These are phyloP conservation scores for Papilio elwesi DNA, from an alignment of 2,888 invertebrate species.

Conservation along the genomic window DNA sequence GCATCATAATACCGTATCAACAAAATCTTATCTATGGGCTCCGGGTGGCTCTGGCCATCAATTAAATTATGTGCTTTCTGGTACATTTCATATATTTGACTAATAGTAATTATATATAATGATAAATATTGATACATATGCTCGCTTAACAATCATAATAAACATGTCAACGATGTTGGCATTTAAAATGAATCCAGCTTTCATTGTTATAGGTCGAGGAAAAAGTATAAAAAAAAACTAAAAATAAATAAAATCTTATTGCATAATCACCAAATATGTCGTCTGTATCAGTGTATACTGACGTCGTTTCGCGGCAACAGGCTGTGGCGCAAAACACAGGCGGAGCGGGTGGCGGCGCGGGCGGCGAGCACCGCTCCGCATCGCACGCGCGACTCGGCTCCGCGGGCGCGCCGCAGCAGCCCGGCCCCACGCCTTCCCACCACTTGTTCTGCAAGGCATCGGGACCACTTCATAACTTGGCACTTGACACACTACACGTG, in stretches of 20 bases:
- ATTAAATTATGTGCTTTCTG: not conserved
- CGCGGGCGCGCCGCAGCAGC: conserved; percentile 75
- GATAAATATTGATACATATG: too few species aligned
- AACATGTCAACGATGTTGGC: not conserved
- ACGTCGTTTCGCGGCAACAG: conserved; percentile 76
- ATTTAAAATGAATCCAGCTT: not conserved
- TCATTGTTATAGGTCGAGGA: not conserved
- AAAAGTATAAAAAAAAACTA: conserved; percentile 11
- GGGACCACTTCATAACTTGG: conserved; percentile 1
- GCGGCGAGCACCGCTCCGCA: conserved; percentile 81
- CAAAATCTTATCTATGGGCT: not conserved
- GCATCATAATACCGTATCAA: not conserved
- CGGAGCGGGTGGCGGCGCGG: conserved; percentile 70
- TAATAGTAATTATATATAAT: too few species aligned
- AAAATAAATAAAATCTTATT: conserved; percentile 20
- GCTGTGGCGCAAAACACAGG: conserved; percentile 74
- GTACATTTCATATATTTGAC: not conserved
- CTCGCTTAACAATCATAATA: too few species aligned
- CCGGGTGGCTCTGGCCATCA: not conserved
- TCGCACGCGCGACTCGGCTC: conserved; percentile 82
- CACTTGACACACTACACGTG: too few species aligned
- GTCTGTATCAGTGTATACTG: conserved; percentile 52
- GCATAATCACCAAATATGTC: conserved; percentile 38
- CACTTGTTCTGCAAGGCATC: conserved; percentile 70
- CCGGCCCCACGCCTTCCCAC: conserved; percentile 75